Percentiles rank a stretch among this genome's conserved stretches.
These are phyloP conservation scores for Batillaria attramentaria DNA, from an alignment of 1,140 invertebrate genomes.

Conservation along the genomic window DNA sequence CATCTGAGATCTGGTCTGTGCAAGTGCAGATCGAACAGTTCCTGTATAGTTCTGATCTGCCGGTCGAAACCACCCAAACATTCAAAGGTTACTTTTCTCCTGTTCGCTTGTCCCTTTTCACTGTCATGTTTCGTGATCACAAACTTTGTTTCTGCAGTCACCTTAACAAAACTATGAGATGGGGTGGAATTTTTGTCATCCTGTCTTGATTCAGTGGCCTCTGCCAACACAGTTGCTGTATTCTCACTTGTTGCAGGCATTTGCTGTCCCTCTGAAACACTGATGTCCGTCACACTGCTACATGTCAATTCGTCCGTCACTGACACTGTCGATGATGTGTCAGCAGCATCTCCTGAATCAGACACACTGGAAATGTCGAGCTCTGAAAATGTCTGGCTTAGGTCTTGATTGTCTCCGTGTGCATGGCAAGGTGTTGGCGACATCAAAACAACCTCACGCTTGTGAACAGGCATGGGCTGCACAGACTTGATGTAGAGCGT, in stretches of 20 bases:
- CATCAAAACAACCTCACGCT: background rate
- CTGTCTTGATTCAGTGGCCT: background rate
- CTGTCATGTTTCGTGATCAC: conserved; percentile 4
- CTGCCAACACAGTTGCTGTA: background rate
- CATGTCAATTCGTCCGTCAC: background rate
- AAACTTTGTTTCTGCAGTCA: conserved; percentile 44
- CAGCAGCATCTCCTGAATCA: background rate
- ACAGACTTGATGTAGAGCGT: background rate
- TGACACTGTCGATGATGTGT: background rate
- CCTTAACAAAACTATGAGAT: conserved; percentile 43
- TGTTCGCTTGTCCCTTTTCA: background rate
- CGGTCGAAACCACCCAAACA: conserved; percentile 54
- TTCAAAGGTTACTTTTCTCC: conserved; percentile 43
- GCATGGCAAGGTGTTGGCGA: background rate
- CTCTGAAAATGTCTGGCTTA: background rate
- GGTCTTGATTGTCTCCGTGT: background rate
- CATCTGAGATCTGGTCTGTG: conserved; percentile 47
- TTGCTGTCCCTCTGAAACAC: background rate
- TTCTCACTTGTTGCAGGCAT: background rate
- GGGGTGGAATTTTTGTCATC: too few species aligned
- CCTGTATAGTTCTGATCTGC: conserved; percentile 54
- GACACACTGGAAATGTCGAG: conserved; percentile 5
- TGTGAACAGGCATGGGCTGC: background rate
- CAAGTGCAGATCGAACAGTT: conserved; percentile 56
- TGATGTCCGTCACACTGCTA: background rate